A percentile compares a stretch with the other conserved stretches of the same genome.
phyloP scores from a whole-genome alignment of 2,113 vertebrate species.

The Natator depressus region DNA sequence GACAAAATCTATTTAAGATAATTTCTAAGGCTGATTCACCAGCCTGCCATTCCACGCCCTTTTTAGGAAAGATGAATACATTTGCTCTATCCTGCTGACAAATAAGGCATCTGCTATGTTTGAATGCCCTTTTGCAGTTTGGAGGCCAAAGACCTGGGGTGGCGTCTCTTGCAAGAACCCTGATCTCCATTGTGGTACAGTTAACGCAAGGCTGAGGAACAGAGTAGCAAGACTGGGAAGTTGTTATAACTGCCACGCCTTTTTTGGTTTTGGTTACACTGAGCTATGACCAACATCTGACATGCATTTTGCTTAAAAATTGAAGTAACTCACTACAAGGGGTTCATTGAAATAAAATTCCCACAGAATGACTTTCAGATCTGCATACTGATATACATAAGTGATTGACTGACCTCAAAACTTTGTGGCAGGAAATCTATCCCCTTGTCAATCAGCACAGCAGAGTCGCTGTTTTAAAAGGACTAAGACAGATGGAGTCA shows the following conservation, averaged over 20 bases:
- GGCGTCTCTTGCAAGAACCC: not conserved
- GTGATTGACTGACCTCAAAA: constrained; percentile 74
- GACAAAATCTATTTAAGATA: not conserved
- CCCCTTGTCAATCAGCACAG: constrained; percentile 62
- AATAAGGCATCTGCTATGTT: not conserved
- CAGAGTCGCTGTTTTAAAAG: constrained; percentile 53
- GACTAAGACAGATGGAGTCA: constrained; percentile 64
- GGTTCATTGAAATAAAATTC: not conserved
- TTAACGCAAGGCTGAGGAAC: not conserved
- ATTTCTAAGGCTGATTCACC: not conserved
- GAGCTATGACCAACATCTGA: not conserved
- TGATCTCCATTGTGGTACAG: not conserved
- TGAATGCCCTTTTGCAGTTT: not conserved
- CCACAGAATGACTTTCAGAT: not conserved
- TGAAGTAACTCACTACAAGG: not conserved
- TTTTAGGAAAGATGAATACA: not conserved
- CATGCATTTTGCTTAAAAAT: not conserved
- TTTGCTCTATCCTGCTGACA: not conserved
- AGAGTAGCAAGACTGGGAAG: accelerated
- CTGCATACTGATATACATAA: constrained; percentile 30
- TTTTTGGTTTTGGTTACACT: accelerated
- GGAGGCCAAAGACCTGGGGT: not conserved
- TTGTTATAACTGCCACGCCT: not conserved
- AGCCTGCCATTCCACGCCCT: not conserved
- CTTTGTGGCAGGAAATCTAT: constrained; percentile 71